Percentiles rank a stretch among this genome's conserved stretches.
Evolutionary conservation across 2,113 vertebrate genomes (phyloP).

Genomic region (Oreocharis arfaki): DNA sequence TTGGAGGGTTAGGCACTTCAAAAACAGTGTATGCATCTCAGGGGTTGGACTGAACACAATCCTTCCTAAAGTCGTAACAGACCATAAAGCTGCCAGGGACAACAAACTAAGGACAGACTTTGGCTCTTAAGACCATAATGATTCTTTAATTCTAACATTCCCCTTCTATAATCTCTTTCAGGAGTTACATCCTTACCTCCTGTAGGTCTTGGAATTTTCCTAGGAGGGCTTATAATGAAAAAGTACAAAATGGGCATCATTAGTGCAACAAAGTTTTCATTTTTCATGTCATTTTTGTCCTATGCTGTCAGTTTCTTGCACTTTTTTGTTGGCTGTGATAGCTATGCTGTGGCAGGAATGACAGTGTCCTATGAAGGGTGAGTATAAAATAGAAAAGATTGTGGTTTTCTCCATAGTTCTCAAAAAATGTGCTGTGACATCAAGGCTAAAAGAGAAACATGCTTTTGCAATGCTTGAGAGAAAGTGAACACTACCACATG

Average conservation of each 20-base stretch:
- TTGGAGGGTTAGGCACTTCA: not conserved
- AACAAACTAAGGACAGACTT: not conserved
- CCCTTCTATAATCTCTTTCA: constrained; percentile 53
- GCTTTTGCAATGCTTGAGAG: not conserved
- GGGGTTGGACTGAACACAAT: not conserved
- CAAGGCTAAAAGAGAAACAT: not conserved
- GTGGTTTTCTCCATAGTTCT: not conserved
- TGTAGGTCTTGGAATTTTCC: constrained; percentile 79
- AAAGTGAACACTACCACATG: not conserved
- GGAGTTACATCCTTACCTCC: constrained; percentile 77
- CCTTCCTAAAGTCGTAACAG: not conserved
- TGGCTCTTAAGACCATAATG: not conserved
- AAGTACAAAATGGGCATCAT: constrained; percentile 80
- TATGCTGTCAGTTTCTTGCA: constrained; percentile 49
- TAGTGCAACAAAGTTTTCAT: constrained; percentile 76
- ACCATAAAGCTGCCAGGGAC: not conserved
- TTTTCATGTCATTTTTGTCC: constrained; percentile 61
- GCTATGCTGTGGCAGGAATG: constrained; percentile 79
- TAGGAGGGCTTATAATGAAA: constrained; percentile 87
- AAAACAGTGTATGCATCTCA: not conserved
- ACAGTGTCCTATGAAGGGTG: constrained; percentile 87
- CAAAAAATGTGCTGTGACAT: not conserved
- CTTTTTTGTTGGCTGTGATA: constrained; percentile 82
- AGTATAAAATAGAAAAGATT: constrained; percentile 11
- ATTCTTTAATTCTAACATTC: not conserved